Conservation (phyloP, 1,140 invertebrate genomes). For the Halotydeus destructor region DNA sequence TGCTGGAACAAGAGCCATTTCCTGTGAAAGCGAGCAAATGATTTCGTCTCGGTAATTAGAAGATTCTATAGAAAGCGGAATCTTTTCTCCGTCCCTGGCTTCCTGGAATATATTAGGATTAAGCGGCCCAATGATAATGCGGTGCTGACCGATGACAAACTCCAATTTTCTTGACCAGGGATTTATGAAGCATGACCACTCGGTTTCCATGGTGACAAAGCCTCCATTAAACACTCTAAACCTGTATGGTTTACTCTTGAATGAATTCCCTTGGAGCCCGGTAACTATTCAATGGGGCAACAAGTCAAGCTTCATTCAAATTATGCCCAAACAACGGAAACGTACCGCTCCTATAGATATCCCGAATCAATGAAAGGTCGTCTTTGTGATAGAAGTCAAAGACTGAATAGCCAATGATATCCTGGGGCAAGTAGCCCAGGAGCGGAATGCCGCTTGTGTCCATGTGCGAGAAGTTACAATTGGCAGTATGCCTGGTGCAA, state of each 20-base stretch:
- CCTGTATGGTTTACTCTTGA: conserved; percentile 50
- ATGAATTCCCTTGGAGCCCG: conserved; percentile 37
- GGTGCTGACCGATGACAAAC: conserved; percentile 70
- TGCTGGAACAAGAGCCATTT: too few relatives aligned
- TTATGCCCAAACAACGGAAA: conserved; percentile 16
- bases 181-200: conserved; percentile 83
- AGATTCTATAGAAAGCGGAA: conserved; percentile 44
- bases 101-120: conserved; percentile 47
- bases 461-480: conserved; percentile 47
- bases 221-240: conserved; percentile 63
- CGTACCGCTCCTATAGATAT: conserved; percentile 57
- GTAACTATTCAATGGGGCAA: conserved; percentile 28
- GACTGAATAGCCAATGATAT: conserved; percentile 53
- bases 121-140: conserved; percentile 46
- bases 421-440: conserved; percentile 69
- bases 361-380: conserved; percentile 51
- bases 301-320: conserved; percentile 1
- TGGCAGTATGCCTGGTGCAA: conserved; percentile 48
- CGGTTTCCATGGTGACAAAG: conserved; percentile 58
- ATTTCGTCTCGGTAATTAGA: conserved; percentile 39
- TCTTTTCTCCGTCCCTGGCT: conserved; percentile 31
- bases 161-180: conserved; percentile 77
- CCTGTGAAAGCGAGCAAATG: conserved; percentile 20
- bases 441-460: conserved; percentile 53
- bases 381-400: conserved; percentile 72